Percentiles rank a stretch among this genome's conserved stretches.
Conservation (phyloP, 1,140 invertebrate genomes). For the Globodera rostochiensis region DNA sequence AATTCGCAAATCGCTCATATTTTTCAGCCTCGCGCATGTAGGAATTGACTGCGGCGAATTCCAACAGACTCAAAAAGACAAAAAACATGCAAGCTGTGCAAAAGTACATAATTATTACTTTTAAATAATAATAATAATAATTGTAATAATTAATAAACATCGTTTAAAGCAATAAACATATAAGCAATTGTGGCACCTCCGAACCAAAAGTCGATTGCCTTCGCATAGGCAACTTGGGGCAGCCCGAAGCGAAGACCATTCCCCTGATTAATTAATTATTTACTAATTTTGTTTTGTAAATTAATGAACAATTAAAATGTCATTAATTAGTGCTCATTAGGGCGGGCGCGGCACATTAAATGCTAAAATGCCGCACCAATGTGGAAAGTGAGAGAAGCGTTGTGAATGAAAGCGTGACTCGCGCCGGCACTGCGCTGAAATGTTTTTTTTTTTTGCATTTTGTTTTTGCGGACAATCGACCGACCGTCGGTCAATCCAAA, state of each 20-base stretch:
- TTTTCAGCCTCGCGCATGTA: constrained; percentile 63
- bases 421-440: constrained; percentile 57
- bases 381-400: constrained; percentile 62
- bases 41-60: constrained; percentile 60
- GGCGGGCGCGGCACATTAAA: too few relatives aligned
- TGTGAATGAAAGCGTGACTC: constrained; percentile 62
- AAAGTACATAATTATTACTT: constrained; percentile 2
- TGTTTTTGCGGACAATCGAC: not conserved
- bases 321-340: too few relatives aligned
- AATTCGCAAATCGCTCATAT: constrained; percentile 55
- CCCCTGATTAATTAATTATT: constrained; percentile 39
- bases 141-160: too few relatives aligned
- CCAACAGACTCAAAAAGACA: constrained; percentile 59
- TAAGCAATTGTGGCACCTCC: constrained; percentile 29
- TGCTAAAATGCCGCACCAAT: constrained; percentile 29
- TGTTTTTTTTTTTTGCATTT: not conserved
- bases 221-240: constrained; percentile 54
- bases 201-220: constrained; percentile 53
- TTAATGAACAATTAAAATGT: too few relatives aligned
- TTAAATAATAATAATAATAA: constrained; percentile 17
- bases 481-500: constrained; percentile 62
- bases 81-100: constrained; percentile 50
- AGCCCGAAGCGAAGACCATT: constrained; percentile 53
- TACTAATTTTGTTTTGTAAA: too few relatives aligned
- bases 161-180: too few relatives aligned